These are phyloP conservation scores for Phragmatobia fuliginosa DNA, from an alignment of 2,888 invertebrate genomes.

Conservation along the genomic window DNA sequence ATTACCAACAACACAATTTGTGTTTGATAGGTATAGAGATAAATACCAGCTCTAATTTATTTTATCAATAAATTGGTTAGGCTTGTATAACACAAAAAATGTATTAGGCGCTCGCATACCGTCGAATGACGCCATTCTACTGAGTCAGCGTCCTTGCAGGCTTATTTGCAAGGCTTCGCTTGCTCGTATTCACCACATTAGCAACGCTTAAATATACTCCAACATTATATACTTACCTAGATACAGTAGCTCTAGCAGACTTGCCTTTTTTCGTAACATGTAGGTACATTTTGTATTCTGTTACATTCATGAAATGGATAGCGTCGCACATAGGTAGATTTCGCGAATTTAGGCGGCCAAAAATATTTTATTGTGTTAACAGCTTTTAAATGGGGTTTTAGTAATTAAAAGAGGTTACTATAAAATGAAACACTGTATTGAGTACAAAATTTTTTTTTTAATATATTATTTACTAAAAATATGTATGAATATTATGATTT, in stretches of 20 bases:
- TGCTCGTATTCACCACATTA: slow-evolving; percentile 52
- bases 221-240: not conserved
- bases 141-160: slow-evolving; percentile 67
- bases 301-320: no score
- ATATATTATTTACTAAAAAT: no score
- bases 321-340: no score
- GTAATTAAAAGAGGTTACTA: no score
- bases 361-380: no score
- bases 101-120: slow-evolving; percentile 36
- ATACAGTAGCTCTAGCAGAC: not conserved
- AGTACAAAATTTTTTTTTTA: no score
- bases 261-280: not conserved
- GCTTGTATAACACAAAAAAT: not conserved
- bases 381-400: no score
- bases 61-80: not conserved
- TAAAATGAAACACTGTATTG: no score
- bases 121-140: slow-evolving; percentile 66
- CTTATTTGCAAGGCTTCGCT: slow-evolving; percentile 63
- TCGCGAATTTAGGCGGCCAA: no score
- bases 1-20: not conserved
- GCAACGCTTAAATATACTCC: slow-evolving; percentile 49
- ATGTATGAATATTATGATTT: no score
- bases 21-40: not conserved
- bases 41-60: not conserved
- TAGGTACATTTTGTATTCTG: not conserved